Evolutionary conservation across 2,113 vertebrate species (phyloP), one percentile per base, ranked within the genome.

Genomic region (Crotalus horridus): DNA sequence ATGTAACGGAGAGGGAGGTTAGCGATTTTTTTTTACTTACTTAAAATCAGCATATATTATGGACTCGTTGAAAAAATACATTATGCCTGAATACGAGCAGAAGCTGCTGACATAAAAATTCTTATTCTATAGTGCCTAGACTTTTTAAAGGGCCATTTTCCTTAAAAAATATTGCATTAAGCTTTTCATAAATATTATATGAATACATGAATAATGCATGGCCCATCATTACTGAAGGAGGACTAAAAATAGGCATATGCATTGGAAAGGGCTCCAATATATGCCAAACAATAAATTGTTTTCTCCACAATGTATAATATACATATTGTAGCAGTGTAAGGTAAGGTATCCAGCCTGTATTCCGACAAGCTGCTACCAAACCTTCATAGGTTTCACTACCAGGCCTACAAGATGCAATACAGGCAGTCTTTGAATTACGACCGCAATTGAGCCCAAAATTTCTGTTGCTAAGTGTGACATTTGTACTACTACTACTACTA

Each of bases 171-270:
- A 53, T 2, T 89, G 90, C 51, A 81, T 5, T 88, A 95, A 93
- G 46, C 5, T 87, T 87, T 91, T 56, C 24, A 69, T 92, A 92
- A 86, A 89, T 93, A 90, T 93, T 90, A 54, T 81, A 93, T 93
- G 92, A 89, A 54, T 53, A 39, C 39, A 90, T 93, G 89, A 93
- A 93, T 93, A 92, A 0, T 74, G 89, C 90, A 94, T 11, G 9
- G 92, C 85, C 51, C 92, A 55, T 56, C 56, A 48, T 89, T 89
- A 61, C 51, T 86, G 90, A 96, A 81, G 95, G 92, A 85, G 93
- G 0, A 90, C 54, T 74, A 20, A 93, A 94, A 92, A 29, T 89
- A 48, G 92, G 85, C 2, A 21, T 4, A 59, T 91, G 59, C 43
- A 23, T 0, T 3, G 0, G 51, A 26, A 85, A 9, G 58, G 33